These are phyloP conservation scores for Anarrhichthys ocellatus DNA, from an alignment of 2,113 vertebrate species.

Conservation along the genomic window DNA sequence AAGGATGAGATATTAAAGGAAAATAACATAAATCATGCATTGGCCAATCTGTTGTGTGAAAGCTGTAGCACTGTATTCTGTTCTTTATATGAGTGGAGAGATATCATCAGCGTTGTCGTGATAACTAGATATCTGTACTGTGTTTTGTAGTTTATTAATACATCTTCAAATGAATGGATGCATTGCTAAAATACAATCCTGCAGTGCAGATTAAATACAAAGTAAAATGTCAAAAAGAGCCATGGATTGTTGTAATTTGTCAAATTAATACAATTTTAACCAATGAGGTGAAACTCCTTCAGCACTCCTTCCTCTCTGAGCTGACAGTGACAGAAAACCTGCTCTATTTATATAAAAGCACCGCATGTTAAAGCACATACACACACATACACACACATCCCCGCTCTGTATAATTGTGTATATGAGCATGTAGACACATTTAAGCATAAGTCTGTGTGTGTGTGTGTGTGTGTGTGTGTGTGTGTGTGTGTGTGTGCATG, in stretches of 20 bases:
- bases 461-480: constrained; percentile 16
- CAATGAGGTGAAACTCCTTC: neutral
- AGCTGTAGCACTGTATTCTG: neutral
- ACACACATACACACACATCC: neutral
- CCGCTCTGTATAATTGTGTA: neutral
- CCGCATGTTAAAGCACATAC: neutral
- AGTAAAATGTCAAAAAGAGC: neutral
- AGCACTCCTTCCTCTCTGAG: no score
- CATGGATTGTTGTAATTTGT: neutral
- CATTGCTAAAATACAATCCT: neutral
- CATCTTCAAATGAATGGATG: neutral
- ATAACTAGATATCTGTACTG: no score
- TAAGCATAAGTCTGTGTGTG: constrained; percentile 10
- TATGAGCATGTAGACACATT: constrained; percentile 12
- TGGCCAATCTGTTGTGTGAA: neutral
- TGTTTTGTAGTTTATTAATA: neutral
- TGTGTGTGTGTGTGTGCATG: constrained; percentile 5
- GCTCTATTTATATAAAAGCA: neutral
- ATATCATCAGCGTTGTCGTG: neutral
- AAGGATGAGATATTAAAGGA: neutral
- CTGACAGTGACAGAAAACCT: neutral
- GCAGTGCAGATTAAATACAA: neutral
- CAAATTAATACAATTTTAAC: neutral
- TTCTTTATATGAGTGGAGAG: no score
- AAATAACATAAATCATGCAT: neutral